Evolutionary conservation across 30 jellyfish, hydroid and myxozoan species (phyloP), one percentile per base, ranked within the genome.

Genomic region (Aurelia sp.): DNA sequence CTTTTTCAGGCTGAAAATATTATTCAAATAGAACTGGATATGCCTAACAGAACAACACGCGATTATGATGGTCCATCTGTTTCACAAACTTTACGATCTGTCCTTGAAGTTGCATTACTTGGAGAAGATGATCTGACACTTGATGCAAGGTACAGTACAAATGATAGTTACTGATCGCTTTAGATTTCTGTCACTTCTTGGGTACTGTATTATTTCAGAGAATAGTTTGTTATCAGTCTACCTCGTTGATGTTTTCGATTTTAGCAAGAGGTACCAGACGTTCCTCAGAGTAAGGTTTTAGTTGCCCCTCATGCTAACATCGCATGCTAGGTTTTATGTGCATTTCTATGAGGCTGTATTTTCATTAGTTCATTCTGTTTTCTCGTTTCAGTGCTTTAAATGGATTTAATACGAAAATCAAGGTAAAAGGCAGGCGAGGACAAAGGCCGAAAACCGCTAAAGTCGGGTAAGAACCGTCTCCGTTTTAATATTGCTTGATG

Each of bases 21-120:
- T 5, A 95, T 95, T 19, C 97, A 90, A 57, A 90, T 95, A 10
- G 99, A 95, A 48, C 85, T 95, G 20, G 99, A 95, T 59, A 89
- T 95, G 99, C 99, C 99, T 8, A 95, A 90, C 57, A 89, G 99
- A 31, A 95, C 99, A 15, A 95, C 99, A 12, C 95, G 97, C 10
- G 97, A 95, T 63, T 95, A 95, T 74, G 99, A 95, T 66, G 99
- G 99, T 0, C 99, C 99, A 9, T 72, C 96, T 19, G 96, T 95
- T 13, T 97, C 97, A 31, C 99, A 97, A 24, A 86, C 98, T 10
- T 67, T 95, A 22, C 99, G 90, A 69, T 97, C 99, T 13, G 98
- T 97, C 30, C 93, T 95, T 0, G 99, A 95, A 63, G 96, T 97
- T 19, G 99, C 99, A 19, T 64, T 95, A 19, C 99, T 91, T 47